Percentiles rank a stretch among this genome's conserved stretches.
Conservation (phyloP, 2,113 vertebrate genomes). For the Daphoenositta chrysoptera region DNA sequence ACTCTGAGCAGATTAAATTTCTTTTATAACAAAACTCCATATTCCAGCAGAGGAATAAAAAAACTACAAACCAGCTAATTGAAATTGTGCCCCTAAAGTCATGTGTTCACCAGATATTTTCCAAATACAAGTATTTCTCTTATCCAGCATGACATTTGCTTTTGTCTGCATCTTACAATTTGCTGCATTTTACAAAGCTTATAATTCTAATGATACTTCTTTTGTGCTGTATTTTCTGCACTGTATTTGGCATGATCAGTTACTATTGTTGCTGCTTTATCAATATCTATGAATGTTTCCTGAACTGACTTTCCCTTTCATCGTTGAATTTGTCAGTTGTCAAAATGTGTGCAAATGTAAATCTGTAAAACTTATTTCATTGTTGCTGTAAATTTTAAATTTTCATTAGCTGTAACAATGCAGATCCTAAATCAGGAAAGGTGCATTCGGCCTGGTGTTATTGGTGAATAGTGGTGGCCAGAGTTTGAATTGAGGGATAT, state of each 20-base stretch:
- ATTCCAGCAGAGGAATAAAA: neutral
- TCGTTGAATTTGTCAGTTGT: neutral
- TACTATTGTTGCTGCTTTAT: conserved; percentile 20
- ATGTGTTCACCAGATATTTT: neutral
- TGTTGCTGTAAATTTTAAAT: neutral
- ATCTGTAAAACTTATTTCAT: neutral
- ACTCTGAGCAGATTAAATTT: neutral
- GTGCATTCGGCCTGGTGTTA: neutral
- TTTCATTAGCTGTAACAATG: neutral
- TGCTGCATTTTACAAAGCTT: neutral
- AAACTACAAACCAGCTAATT: neutral
- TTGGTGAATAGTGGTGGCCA: neutral
- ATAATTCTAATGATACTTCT: neutral
- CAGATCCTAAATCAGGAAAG: neutral
- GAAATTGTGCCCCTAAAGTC: neutral
- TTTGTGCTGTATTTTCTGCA: neutral
- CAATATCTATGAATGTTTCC: neutral
- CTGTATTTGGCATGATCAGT: conserved; percentile 6
- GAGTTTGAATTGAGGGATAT: neutral
- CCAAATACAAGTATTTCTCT: neutral
- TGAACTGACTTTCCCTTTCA: neutral
- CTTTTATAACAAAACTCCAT: neutral
- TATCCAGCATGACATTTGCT: neutral
- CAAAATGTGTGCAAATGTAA: neutral
- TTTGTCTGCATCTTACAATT: neutral